phyloP scores from a whole-genome alignment of 2,797 vertebrate genomes.

The Lutra lutra region DNA sequence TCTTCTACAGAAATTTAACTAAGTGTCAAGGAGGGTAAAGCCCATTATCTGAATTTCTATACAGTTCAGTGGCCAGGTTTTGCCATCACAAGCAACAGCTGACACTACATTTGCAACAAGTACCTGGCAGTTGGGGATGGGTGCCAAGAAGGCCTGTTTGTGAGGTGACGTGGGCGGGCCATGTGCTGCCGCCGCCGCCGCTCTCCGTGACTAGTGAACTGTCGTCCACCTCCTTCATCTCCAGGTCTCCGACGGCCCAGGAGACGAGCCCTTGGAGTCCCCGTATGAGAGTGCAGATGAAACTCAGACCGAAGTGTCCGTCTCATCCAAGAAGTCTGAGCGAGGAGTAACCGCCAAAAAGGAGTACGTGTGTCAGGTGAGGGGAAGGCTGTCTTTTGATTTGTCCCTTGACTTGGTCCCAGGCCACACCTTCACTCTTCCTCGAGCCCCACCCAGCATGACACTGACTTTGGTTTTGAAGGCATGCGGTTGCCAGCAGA shows the following conservation, averaged over 20 bases:
- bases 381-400: neutral
- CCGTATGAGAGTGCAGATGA: conserved; percentile 95
- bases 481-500: neutral
- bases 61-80: neutral
- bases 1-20: neutral
- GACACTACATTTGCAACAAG: neutral
- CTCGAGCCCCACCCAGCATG: too few relatives aligned
- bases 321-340: conserved; percentile 92
- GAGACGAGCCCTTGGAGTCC: conserved; percentile 94
- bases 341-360: conserved; percentile 90
- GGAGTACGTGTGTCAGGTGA: conserved; percentile 96
- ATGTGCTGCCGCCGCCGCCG: neutral
- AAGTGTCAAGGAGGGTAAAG: neutral
- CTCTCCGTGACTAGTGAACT: conserved; percentile 60
- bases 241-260: conserved; percentile 91
- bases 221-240: conserved; percentile 80
- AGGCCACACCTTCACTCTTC: neutral
- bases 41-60: neutral
- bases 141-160: neutral
- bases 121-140: neutral
- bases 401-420: neutral
- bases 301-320: conserved; percentile 86
- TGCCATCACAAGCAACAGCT: neutral
- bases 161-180: neutral
- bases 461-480: neutral